Conservation (phyloP, 2,888 invertebrate species). For the Sphaerophoria rueppellii region DNA sequence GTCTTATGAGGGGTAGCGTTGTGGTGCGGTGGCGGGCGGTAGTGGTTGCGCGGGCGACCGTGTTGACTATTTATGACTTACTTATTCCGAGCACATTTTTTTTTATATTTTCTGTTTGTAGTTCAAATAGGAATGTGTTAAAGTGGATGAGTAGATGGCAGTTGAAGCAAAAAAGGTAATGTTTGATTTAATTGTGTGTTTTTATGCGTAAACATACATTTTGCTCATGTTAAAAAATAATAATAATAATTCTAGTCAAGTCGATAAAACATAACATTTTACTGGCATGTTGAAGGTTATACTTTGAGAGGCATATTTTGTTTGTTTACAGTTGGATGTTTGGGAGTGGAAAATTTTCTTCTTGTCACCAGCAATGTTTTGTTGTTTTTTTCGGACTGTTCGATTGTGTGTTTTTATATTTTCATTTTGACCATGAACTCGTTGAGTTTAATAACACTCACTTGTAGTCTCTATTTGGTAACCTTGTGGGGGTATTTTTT, state of each 20-base stretch:
- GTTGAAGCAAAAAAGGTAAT: slow-evolving; percentile 1
- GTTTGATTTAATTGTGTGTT: slow-evolving; percentile 17
- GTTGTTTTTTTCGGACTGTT: slow-evolving; percentile 9
- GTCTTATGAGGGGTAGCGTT: not conserved
- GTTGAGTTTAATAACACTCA: slow-evolving; percentile 51
- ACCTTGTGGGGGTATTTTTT: not conserved
- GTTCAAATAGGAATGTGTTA: slow-evolving; percentile 9
- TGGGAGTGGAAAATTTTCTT: slow-evolving; percentile 32
- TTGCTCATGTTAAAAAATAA: slow-evolving; percentile 12
- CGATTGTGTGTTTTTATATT: slow-evolving; percentile 15
- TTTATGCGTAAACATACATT: slow-evolving; percentile 34
- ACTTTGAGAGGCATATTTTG: slow-evolving; percentile 15
- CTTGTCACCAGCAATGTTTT: not conserved
- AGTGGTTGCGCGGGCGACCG: no score
- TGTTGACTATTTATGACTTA: not conserved
- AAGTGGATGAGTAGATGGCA: slow-evolving; percentile 13
- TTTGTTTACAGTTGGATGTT: slow-evolving; percentile 25
- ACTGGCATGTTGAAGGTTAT: slow-evolving; percentile 47
- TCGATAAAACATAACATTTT: not conserved
- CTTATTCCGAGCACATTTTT: slow-evolving; percentile 34
- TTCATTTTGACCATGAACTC: slow-evolving; percentile 34
- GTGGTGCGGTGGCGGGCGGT: not conserved
- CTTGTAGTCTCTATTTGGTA: slow-evolving; percentile 19
- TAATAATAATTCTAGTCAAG: slow-evolving; percentile 50
- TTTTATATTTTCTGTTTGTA: not conserved